Evolutionary conservation across 1,140 invertebrate species (phyloP).

Genomic region (Sarcophaga bullata): DNA sequence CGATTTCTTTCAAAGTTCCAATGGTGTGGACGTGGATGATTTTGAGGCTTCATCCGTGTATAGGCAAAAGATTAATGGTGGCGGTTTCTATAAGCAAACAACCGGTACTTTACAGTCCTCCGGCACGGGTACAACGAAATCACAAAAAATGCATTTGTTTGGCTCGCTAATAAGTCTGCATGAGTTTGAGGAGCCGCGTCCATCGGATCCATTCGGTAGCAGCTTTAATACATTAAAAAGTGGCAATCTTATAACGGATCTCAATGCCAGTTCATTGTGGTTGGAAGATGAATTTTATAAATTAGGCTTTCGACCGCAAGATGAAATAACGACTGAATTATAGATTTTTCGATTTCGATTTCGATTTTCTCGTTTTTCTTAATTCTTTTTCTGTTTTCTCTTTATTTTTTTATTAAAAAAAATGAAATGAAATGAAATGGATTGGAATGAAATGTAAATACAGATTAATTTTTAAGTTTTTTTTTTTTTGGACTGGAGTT

Average conservation of each 20-base stretch:
- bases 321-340: conserved; percentile 79
- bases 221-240: conserved; percentile 68
- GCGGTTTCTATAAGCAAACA: conserved; percentile 20
- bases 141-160: conserved; percentile 62
- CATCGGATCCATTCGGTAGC: conserved; percentile 68
- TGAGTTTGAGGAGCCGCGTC: conserved; percentile 63
- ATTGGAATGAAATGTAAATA: conserved; percentile 6
- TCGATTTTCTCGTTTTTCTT: conserved; percentile 47
- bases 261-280: conserved; percentile 72
- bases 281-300: conserved; percentile 77
- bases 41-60: conserved; percentile 43
- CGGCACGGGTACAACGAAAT: conserved; percentile 45
- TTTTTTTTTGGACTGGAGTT: too few species aligned
- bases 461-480: conserved; percentile 26
- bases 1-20: conserved; percentile 71
- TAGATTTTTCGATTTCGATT: too few species aligned
- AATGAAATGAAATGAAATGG: conserved; percentile 5
- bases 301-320: conserved; percentile 77
- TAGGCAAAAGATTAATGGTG: conserved; percentile 22
- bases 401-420: not conserved
- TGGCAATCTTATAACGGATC: conserved; percentile 67
- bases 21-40: conserved; percentile 51
- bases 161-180: conserved; percentile 68
- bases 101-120: conserved; percentile 44
- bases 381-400: conserved; percentile 37